Evolutionary conservation across 2,797 vertebrate species (phyloP), one percentile per base, ranked within the genome.

Genomic region (Poeciliopsis gracilis): DNA sequence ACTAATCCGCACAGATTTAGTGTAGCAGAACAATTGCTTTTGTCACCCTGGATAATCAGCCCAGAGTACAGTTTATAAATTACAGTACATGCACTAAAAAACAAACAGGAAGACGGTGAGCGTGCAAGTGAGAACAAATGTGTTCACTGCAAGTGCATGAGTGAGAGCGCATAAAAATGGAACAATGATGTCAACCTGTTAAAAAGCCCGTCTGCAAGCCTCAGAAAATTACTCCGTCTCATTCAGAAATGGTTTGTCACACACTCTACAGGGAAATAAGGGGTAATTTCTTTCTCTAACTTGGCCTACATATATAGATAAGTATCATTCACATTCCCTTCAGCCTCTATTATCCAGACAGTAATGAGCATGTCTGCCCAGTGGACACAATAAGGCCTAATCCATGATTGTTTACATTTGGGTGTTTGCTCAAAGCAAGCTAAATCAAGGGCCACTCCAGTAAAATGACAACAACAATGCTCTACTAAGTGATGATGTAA

Each of bases 21-120:
- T 92, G 88, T 89, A 89, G 90, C 90, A 92, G 87, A 89, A 93
- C 91, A 93, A 92, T 93, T 93, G 86, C 89, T 93, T 94, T 94
- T 94, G 92, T 94, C 93, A 94, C 89, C 87, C 86, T 80, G 88
- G 85, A 93, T 92, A 94, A 94, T 92, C 89, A 92, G 88, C 82
- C 82, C 63, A 85, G 79, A 91, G 85, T 89, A 88, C 86, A 90
- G 88, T 92, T 91, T 92, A 92, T 91, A 87, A 93, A 93, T 92
- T 90, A 91, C 77, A 90, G 84, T 76, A 81, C 61, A 30, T 78
- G 5, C 74, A 82, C 51, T 85, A 80, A 85, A 76, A 87, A 81
- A 77, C n/a, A 85, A 79, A 66, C 46, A 49, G 12, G 57, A 30
- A 66, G 49, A 81, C 46, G 33, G 69, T 55, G 57, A 38, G 16